Evolutionary conservation across 2,888 invertebrate species (phyloP).

Genomic region (Eulithis testata): DNA sequence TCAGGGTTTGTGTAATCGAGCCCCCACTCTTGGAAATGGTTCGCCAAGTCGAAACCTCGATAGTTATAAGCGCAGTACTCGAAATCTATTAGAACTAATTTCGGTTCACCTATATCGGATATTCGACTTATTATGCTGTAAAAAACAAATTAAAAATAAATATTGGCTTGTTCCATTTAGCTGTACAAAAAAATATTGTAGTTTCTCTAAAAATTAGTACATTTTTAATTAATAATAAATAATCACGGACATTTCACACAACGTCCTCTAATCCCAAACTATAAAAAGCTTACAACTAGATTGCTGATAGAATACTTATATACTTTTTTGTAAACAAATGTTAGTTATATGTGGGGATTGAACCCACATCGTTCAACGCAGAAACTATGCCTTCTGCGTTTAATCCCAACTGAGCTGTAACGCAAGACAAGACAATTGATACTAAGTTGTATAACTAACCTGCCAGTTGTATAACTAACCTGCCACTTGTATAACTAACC

Average conservation of each 20-base stretch:
- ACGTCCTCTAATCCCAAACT: background rate
- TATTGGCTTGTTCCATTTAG: too few relatives aligned
- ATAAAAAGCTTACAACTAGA: background rate
- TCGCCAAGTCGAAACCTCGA: conserved; percentile 96
- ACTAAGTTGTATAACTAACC: conserved; percentile 8
- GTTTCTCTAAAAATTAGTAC: too few relatives aligned
- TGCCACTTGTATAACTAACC: conserved; percentile 30
- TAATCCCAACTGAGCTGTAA: too few relatives aligned
- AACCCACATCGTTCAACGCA: too few relatives aligned
- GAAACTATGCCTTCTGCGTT: too few relatives aligned
- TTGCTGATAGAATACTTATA: background rate
- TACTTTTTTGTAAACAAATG: too few relatives aligned
- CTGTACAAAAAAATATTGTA: too few relatives aligned
- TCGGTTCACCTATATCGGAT: conserved; percentile 81
- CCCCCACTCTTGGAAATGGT: conserved; percentile 97
- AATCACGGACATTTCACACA: too few relatives aligned
- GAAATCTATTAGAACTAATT: conserved; percentile 94
- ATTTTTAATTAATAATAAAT: too few relatives aligned
- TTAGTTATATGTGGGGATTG: too few relatives aligned
- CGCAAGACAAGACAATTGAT: too few relatives aligned
- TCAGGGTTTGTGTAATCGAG: conserved; percentile 93
- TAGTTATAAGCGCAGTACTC: conserved; percentile 97
- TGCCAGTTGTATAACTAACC: conserved; percentile 43
- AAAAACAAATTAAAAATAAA: background rate
- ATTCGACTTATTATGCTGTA: conserved; percentile 55